Conservation (phyloP, 2,797 vertebrate species). For the Coregonus suidteri region DNA sequence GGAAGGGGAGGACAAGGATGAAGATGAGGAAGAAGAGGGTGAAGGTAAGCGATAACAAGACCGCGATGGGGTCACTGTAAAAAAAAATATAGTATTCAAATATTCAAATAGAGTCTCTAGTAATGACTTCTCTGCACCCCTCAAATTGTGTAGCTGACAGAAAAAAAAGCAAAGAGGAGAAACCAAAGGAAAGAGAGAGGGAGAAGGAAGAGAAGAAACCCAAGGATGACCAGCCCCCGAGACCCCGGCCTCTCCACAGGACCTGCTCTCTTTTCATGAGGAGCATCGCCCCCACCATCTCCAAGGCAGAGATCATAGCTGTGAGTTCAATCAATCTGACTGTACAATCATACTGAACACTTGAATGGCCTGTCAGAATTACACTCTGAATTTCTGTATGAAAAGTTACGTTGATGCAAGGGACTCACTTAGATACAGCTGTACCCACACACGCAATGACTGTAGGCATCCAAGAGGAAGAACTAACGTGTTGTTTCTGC, state of each 20-base stretch:
- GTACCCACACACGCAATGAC: not conserved
- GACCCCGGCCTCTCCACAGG: conserved; percentile 87
- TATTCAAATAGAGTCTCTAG: not conserved
- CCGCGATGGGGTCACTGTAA: not conserved
- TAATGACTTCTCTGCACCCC: not conserved
- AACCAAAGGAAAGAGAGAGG: conserved; percentile 73
- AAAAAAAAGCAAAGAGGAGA: conserved; percentile 59
- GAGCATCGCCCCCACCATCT: conserved; percentile 89
- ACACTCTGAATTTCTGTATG: not conserved
- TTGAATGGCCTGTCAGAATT: not conserved
- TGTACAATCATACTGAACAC: not conserved
- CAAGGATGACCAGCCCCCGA: conserved; percentile 80
- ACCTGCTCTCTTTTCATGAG: conserved; percentile 93
- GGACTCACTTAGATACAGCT: not conserved
- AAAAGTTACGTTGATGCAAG: not conserved
- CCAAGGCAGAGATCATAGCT: conserved; percentile 88
- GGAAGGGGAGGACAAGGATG: conserved; percentile 41
- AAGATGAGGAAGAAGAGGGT: conserved; percentile 68
- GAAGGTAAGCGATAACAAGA: conserved; percentile 54
- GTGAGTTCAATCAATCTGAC: conserved; percentile 68
- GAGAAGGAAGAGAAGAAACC: conserved; percentile 78
- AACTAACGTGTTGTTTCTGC: conserved; percentile 11
- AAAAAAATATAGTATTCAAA: not conserved
- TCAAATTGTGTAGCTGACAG: conserved; percentile 13
- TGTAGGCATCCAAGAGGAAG: not conserved